These are phyloP conservation scores for Escarpia spicata DNA, from an alignment of 2,888 invertebrate species.

Conservation along the genomic window DNA sequence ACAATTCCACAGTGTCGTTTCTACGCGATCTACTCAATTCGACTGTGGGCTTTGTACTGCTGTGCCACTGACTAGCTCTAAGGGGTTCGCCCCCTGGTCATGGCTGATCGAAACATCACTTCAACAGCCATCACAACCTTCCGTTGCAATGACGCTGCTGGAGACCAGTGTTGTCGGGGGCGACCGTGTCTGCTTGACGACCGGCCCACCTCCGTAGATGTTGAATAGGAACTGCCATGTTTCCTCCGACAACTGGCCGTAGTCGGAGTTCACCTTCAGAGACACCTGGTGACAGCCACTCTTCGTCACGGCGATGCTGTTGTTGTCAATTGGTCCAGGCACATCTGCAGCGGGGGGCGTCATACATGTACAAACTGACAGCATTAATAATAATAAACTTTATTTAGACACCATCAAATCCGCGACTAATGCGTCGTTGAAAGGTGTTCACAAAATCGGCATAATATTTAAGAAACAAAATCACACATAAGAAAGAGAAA, in stretches of 20 bases:
- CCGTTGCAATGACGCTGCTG: slow-evolving; percentile 27
- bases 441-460: no score
- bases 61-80: not conserved
- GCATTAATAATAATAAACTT: not conserved
- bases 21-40: not conserved
- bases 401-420: no score
- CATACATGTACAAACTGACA: not conserved
- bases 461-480: no score
- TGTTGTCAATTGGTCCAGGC: slow-evolving; percentile 89
- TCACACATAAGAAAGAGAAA: no score
- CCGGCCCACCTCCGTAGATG: slow-evolving; percentile 91
- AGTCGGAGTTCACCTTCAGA: slow-evolving; percentile 57
- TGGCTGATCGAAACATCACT: not conserved
- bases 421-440: no score
- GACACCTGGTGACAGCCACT: slow-evolving; percentile 54
- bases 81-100: not conserved
- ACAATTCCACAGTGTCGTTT: not conserved
- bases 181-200: slow-evolving; percentile 69
- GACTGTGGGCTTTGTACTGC: not conserved
- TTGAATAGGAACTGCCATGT: slow-evolving; percentile 87
- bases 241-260: slow-evolving; percentile 79
- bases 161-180: not conserved
- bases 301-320: slow-evolving; percentile 76
- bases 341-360: slow-evolving; percentile 69
- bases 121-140: slow-evolving; percentile 22